These are phyloP conservation scores for Drymodes brunneopygia DNA, from an alignment of 2,113 vertebrate species.

Conservation along the genomic window DNA sequence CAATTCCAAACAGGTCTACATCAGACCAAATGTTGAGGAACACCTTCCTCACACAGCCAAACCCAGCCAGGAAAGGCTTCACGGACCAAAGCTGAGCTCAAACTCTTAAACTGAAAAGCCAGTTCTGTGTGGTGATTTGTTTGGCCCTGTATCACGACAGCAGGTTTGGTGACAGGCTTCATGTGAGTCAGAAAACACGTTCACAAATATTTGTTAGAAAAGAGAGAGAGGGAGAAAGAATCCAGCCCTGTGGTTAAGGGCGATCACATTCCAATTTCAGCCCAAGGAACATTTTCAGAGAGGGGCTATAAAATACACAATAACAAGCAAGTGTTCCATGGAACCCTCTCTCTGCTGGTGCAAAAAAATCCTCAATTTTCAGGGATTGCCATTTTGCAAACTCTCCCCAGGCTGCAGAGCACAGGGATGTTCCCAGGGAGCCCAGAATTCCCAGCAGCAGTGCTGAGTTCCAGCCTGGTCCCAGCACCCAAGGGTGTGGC, in stretches of 20 bases:
- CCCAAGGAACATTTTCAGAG: neutral
- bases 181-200: neutral
- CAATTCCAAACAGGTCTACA: neutral
- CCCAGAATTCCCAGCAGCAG: neutral
- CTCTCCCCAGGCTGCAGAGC: neutral
- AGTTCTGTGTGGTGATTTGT: neutral
- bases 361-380: neutral
- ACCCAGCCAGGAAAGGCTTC: neutral
- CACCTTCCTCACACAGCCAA: neutral
- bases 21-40: neutral
- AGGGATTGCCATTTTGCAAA: neutral
- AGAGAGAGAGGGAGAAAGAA: neutral
- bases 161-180: neutral
- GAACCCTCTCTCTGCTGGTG: neutral
- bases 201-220: neutral
- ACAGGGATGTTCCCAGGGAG: neutral
- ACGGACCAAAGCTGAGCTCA: neutral
- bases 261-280: neutral
- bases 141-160: neutral
- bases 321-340: neutral
- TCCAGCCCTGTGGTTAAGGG: neutral
- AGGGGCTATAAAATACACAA: neutral
- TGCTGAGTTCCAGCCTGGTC: neutral
- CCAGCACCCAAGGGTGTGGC: neutral
- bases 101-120: neutral